Base-by-base conservation (phyloP, 2,797 vertebrate genomes). In the Falco columbarius region DNA sequence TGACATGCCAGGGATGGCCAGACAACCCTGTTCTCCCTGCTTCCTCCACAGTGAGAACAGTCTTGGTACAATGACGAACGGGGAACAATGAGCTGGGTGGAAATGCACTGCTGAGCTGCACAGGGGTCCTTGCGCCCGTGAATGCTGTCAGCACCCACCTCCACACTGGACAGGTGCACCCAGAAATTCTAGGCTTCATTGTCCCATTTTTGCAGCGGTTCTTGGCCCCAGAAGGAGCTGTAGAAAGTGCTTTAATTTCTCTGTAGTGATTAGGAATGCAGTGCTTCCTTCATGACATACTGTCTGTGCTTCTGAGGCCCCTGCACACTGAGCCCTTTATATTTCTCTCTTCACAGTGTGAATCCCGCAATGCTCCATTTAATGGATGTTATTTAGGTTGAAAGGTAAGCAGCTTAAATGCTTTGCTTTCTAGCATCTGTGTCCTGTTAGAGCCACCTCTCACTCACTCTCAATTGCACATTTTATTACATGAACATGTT, bases 351-450 rank as follows among this genome's bases (percentile, higher is more conserved):
- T 73, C 73, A 17, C 59, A 46, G 66, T 22, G 12, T 7, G 46
- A 86, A 55, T 79, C 70, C 66, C 70, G 74, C 24, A 32, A 40
- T 75, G 66, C 66, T 89, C n/a, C 20, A 5, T 76, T 89, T 92
- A 90, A 93, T 89, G 58, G 46, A 59, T 92, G 81, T 68, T 94
- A 89, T 75, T 86, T 86, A 68, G 81, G 77, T 61, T 94, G 86
- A 79, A 93, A 92, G 70, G 86, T 86, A 96, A 96, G 92, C 92
- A 90, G 73, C 70, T 95, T 95, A 91, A 94, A 90, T 51, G 73
- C 83, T 95, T 94, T 93, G 70, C 92, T 95, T 95, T 84, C 89
- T 66, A 76, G 83, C 77, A 44, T 89, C 65, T 62, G 42, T 84
- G 81, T 90, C 80, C 90, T 93, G 42, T 92, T 94, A 75, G 56